Evolutionary conservation across 2,113 vertebrate species (phyloP), one percentile per base, ranked within the genome.

Genomic region (Dascyllus trimaculatus): DNA sequence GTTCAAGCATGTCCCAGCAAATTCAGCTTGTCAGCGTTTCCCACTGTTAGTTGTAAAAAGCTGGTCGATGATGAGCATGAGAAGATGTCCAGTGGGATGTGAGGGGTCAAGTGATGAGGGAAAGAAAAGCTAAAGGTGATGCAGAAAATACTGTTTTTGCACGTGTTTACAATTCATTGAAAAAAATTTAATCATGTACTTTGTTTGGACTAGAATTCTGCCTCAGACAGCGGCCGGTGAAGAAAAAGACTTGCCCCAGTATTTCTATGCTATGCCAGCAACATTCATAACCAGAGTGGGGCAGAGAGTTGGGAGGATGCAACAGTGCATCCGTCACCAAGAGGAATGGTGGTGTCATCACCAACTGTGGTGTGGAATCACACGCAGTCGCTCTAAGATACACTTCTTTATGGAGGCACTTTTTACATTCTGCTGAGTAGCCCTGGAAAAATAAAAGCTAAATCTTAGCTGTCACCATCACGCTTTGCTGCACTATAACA

Each of bases 361-460:
- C 75, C 85, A 87, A 87, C 89, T 91, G 88, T 89, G 89, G 83
- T 90, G 87, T 89, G 91, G 91, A 93, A 93, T 93, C 89, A 91
- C 90, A 91, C 84, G 79, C 90, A 90, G 89, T 91, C 80, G 88
- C 87, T 88, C 85, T 85, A 78, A 93, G 87, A 93, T 91, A 88
- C 90, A 90, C 90, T 93, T 93, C 89, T 94, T 90, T 91, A 91
- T 91, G 78, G 90, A 88, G 80, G 81, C 88, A 83, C 89, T 90
- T 93, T 92, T 93, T 92, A 90, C 90, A 93, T 93, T 93, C 86
- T 91, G 91, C 90, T 92, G 90, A 92, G 93, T 92, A 86, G 91
- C 85, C 85, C 84, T 93, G 81, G 88, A 91, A 94, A 93, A 93
- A 93, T 92, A 91, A 92, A 92, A 87, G 81, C 88, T 91, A 91